phyloP scores from a whole-genome alignment of 2,888 invertebrate species.

The Laspeyria flexula region DNA sequence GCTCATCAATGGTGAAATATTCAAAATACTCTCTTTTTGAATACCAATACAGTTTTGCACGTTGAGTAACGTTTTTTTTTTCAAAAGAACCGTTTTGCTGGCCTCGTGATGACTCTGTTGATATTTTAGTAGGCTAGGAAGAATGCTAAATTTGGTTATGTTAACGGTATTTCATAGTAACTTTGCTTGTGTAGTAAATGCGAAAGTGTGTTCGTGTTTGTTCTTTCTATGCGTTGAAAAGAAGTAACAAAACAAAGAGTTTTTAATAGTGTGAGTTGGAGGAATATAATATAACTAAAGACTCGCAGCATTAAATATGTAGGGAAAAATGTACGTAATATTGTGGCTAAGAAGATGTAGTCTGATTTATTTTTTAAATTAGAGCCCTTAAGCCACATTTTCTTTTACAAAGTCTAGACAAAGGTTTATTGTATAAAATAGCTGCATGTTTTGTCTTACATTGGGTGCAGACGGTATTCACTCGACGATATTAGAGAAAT shows the following conservation, averaged over 20 bases:
- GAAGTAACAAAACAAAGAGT: too few relatives aligned
- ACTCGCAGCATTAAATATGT: too few relatives aligned
- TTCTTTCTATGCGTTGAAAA: too few relatives aligned
- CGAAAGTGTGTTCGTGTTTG: too few relatives aligned
- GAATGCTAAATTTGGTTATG: neutral
- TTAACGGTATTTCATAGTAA: neutral
- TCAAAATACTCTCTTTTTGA: constrained; percentile 29
- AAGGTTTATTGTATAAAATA: constrained; percentile 1
- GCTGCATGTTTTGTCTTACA: neutral
- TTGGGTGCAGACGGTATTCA: too few relatives aligned
- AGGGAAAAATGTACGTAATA: neutral
- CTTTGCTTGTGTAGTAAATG: too few relatives aligned
- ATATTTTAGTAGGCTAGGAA: neutral
- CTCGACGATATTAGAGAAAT: neutral
- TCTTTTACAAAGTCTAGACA: constrained; percentile 1
- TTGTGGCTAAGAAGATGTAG: neutral
- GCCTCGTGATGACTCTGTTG: constrained; percentile 2
- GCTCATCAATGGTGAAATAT: constrained; percentile 36
- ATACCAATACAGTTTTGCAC: constrained; percentile 23
- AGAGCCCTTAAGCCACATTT: neutral
- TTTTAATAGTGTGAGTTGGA: too few relatives aligned
- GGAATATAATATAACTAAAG: too few relatives aligned
- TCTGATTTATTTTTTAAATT: neutral
- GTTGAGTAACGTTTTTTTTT: constrained; percentile 28
- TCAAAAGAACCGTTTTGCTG: constrained; percentile 29